Conservation (phyloP, 2,113 vertebrate genomes). For the Raja brachyura region DNA sequence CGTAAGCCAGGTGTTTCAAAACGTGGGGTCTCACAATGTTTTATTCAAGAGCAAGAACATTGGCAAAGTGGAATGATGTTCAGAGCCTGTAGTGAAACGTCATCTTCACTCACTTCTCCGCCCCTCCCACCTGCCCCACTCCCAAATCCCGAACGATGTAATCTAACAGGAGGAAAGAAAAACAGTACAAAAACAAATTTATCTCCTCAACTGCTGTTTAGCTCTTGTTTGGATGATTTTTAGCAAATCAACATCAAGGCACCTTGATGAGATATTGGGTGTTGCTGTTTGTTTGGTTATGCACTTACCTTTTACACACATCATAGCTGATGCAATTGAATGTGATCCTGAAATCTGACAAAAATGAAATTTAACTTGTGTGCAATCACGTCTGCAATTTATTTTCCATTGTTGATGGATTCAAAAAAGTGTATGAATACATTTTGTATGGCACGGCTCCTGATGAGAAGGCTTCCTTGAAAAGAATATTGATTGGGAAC, state of each 20-base stretch:
- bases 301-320: not conserved
- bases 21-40: not conserved
- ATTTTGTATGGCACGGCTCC: not conserved
- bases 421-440: not conserved
- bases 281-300: not conserved
- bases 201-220: too few species aligned
- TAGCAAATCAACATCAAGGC: not conserved
- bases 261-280: not conserved
- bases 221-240: not conserved
- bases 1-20: too few species aligned
- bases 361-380: not conserved
- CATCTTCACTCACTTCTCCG: too few species aligned
- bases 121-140: not conserved
- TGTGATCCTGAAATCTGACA: not conserved
- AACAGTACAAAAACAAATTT: not conserved
- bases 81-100: too few species aligned
- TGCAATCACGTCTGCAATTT: not conserved
- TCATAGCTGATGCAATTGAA: not conserved
- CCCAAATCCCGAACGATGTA: not conserved
- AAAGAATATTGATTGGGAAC: not conserved
- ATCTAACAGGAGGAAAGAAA: not conserved
- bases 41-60: not conserved
- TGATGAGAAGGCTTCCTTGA: not conserved
- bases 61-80: not conserved
- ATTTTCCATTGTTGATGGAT: not conserved